A percentile compares a stretch with the other conserved stretches of the same genome.
Conservation (phyloP, 2,113 vertebrate genomes). For the Erythrocercus mccallii region DNA sequence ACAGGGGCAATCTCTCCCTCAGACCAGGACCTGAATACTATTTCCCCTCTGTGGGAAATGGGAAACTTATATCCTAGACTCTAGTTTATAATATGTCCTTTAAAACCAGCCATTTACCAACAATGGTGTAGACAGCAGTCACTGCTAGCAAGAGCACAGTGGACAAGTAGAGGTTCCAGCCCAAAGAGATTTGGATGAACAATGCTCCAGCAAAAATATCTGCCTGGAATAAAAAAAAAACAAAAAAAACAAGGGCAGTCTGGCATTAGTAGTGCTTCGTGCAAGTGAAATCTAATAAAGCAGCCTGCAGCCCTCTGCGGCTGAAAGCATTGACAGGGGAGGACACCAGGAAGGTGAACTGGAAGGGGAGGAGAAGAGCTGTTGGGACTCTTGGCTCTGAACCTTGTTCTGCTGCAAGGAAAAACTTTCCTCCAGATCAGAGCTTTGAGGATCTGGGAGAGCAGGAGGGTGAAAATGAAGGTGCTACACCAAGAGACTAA, state of each 20-base stretch:
- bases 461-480: background rate
- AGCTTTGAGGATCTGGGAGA: background rate
- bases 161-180: constrained; percentile 91
- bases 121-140: constrained; percentile 89
- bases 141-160: constrained; percentile 83
- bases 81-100: background rate
- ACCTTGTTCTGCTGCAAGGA: background rate
- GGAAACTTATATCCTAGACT: background rate
- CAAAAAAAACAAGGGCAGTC: background rate
- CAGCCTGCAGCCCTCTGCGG: background rate
- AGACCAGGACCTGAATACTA: background rate
- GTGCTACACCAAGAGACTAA: rapidly evolving
- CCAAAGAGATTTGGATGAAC: constrained; percentile 88
- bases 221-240: constrained; percentile 73
- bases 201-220: constrained; percentile 92
- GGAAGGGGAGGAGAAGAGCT: background rate
- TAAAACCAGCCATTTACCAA: constrained; percentile 73
- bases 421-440: background rate
- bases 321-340: background rate
- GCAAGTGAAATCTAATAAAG: constrained; percentile 19
- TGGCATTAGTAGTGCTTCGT: background rate
- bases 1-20: background rate
- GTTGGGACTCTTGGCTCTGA: background rate
- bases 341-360: background rate
- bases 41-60: background rate